Evolutionary conservation across 2,797 vertebrate genomes (phyloP), one percentile per base, ranked within the genome.

Genomic region (Hybognathus amarus): DNA sequence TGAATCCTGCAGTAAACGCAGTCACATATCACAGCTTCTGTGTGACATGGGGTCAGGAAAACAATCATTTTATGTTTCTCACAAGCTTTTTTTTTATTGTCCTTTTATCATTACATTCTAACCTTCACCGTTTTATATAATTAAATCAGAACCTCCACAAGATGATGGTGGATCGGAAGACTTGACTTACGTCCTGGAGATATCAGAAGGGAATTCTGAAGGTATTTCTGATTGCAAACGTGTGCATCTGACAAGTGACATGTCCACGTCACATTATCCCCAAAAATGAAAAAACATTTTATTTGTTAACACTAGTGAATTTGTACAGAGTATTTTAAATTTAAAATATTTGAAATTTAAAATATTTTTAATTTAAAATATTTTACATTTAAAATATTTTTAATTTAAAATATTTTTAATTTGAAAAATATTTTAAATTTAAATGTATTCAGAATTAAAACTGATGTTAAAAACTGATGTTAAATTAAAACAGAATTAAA

Each of bases 121-220:
- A 63, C n/a, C 27, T 30, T 82, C 4, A 74, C 30, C 50, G 3
- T 4, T 24, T 27, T 47, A 74, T 17, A 40, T 20, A 80, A 38
- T 33, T 73, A 84, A 90, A 91, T 56, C 91, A 99, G 98, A 98
- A 90, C 96, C 96, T 87, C 98, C 98, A 1, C 95, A 96, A 87
- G 98, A 99, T 91, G 96, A 96, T 8, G 98, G 98, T 3, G 98
- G 98, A 85, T 97, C 97, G 1, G 97, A 97, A 90, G 97, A 97
- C 87, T 93, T 99, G 0, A 97, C 96, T 12, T 99, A 99, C 80
- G 92, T 99, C 77, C 91, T 99, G 61, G 97, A 99, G 91, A 96
- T 97, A 90, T 97, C 97, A 67, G 96, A 98, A 91, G 97, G 96
- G 83, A 95, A 93, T 91, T 96, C 93, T 22, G 97, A 98, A 96